Conservation (phyloP, 2,888 invertebrate species). For the Myathropa florea region DNA sequence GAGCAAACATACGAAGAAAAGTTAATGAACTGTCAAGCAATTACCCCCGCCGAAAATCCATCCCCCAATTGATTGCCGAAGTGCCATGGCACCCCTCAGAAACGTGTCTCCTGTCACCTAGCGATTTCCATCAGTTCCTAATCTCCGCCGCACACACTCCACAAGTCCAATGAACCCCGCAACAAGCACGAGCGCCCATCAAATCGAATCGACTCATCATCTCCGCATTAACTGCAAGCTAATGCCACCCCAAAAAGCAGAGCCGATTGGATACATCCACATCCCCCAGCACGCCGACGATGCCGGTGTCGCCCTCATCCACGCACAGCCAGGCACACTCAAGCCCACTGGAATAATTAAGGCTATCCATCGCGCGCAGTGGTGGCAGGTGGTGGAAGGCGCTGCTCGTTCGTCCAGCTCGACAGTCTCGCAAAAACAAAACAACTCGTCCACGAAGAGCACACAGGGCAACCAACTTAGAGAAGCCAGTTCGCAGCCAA, state of each 20-base stretch:
- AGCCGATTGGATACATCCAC: not conserved
- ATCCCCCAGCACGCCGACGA: not conserved
- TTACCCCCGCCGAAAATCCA: not conserved
- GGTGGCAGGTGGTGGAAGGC: not conserved
- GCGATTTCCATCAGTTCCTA: not conserved
- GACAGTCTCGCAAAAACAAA: slow-evolving; percentile 31
- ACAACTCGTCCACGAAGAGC: not conserved
- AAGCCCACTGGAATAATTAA: not conserved
- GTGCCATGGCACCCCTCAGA: not conserved
- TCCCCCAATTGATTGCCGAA: not conserved
- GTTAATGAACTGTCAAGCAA: not conserved
- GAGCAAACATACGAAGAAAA: not conserved
- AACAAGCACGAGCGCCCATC: not conserved
- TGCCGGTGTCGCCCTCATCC: not conserved
- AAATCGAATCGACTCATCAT: slow-evolving; percentile 17
- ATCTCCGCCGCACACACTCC: not conserved
- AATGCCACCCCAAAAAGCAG: slow-evolving; percentile 11
- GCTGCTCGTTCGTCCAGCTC: not conserved
- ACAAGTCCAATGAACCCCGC: slow-evolving; percentile 1
- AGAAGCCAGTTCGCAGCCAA: slow-evolving; percentile 25
- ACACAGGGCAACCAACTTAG: slow-evolving; percentile 61
- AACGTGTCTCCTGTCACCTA: slow-evolving; percentile 8
- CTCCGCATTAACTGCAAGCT: not conserved
- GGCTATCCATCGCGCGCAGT: not conserved
- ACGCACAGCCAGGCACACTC: not conserved